Conservation (phyloP, 2,113 vertebrate species). For the Ciconia maguari region DNA sequence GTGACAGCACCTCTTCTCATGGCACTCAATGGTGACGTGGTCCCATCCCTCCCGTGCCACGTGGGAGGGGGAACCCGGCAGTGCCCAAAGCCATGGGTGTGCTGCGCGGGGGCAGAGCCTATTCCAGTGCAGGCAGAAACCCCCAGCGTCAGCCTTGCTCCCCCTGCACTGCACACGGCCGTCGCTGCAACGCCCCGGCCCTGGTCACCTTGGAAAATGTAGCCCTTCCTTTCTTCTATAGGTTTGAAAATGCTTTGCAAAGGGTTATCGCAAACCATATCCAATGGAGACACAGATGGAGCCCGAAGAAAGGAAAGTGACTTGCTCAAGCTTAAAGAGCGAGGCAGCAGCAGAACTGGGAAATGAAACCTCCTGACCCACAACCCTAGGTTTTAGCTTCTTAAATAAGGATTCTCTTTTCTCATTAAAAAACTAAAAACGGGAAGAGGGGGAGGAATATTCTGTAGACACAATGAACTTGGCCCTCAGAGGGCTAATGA, state of each 20-base stretch:
- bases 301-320: not conserved
- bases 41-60: not conserved
- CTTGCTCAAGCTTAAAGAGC: not conserved
- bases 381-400: slow-evolving; percentile 3
- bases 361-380: slow-evolving; percentile 13
- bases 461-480: slow-evolving; percentile 10
- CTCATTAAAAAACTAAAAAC: slow-evolving; percentile 42
- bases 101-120: accelerated
- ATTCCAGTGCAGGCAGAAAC: not conserved
- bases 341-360: not conserved
- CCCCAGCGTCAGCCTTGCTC: not conserved
- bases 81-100: not conserved
- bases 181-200: accelerated
- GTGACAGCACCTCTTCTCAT: not conserved
- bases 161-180: not conserved
- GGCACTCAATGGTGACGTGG: accelerated
- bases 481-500: slow-evolving; percentile 23
- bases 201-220: not conserved
- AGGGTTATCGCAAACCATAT: not conserved
- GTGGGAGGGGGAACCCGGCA: not conserved
- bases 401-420: slow-evolving; percentile 13
- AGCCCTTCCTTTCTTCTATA: not conserved
- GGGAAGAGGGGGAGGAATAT: not conserved
- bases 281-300: not conserved
- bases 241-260: not conserved